Conservation (phyloP, 2,797 vertebrate genomes). For the Rhinogobio ventralis region DNA sequence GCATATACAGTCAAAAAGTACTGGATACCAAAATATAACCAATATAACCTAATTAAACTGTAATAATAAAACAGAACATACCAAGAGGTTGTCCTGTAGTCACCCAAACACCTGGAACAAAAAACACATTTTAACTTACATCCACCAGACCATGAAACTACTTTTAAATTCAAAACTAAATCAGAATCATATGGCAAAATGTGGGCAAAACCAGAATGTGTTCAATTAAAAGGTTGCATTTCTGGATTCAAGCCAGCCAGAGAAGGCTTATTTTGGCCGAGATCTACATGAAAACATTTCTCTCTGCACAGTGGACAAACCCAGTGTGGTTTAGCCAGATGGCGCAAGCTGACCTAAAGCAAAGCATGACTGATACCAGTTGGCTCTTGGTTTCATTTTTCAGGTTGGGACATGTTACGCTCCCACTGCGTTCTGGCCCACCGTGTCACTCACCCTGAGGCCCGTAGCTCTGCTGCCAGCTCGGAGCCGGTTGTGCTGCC, state of each 20-base stretch:
- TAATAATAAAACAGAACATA: constrained; percentile 70
- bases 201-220: neutral
- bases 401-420: constrained; percentile 58
- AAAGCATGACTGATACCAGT: constrained; percentile 51
- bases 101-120: constrained; percentile 94
- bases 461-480: constrained; percentile 96
- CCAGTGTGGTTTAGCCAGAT: constrained; percentile 53
- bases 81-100: constrained; percentile 96
- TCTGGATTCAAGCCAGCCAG: constrained; percentile 41
- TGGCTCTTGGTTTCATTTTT: constrained; percentile 55
- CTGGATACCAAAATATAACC: neutral
- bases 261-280: constrained; percentile 16
- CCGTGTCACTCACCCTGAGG: constrained; percentile 89
- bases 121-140: constrained; percentile 42
- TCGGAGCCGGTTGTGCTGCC: constrained; percentile 93
- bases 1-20: neutral
- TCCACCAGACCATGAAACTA: constrained; percentile 2
- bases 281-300: constrained; percentile 31
- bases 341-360: constrained; percentile 50
- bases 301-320: constrained; percentile 27
- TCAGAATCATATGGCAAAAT: constrained; percentile 13
- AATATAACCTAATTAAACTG: neutral
- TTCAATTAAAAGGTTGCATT: constrained; percentile 41
- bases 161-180: neutral
- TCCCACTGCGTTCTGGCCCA: constrained; percentile 33